Percentiles rank a stretch among this genome's conserved stretches.
phyloP scores from a whole-genome alignment of 2,888 invertebrate species.

The Trichopoda pennipes region DNA sequence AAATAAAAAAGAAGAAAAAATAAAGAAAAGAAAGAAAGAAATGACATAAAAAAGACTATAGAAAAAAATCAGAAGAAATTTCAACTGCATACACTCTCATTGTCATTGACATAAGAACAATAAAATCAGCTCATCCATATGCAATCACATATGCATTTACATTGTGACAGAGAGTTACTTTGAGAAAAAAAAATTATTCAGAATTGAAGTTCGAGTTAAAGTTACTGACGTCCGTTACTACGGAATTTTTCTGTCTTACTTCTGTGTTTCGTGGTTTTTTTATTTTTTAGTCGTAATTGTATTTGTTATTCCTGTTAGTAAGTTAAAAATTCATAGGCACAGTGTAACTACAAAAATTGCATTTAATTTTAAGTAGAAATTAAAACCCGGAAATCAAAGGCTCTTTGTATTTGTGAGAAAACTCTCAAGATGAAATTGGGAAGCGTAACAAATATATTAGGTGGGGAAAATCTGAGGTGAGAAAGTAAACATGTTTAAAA shows the following conservation, averaged over 20 bases:
- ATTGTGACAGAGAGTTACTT: background rate
- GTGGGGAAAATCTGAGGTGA: too few relatives aligned
- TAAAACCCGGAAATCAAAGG: background rate
- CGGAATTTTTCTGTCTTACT: background rate
- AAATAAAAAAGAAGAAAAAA: slow-evolving; percentile 30
- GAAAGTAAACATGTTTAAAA: too few relatives aligned
- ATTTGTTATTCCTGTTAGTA: slow-evolving; percentile 46
- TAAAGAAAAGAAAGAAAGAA: slow-evolving; percentile 34
- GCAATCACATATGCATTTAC: background rate
- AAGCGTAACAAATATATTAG: too few relatives aligned
- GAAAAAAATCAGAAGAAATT: slow-evolving; percentile 22
- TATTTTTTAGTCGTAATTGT: slow-evolving; percentile 19
- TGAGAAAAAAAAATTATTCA: slow-evolving; percentile 33
- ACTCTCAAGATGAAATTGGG: too few relatives aligned
- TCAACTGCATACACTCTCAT: slow-evolving; percentile 41
- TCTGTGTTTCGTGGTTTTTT: too few relatives aligned
- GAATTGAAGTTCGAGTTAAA: slow-evolving; percentile 18
- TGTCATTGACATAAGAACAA: slow-evolving; percentile 36
- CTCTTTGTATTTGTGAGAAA: background rate
- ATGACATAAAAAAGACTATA: slow-evolving; percentile 43
- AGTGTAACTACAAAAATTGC: slow-evolving; percentile 33
- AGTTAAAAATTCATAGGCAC: slow-evolving; percentile 35
- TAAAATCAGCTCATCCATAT: slow-evolving; percentile 20
- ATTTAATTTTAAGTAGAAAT: slow-evolving; percentile 20
- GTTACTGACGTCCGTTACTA: slow-evolving; percentile 22